A percentile compares a stretch with the other conserved stretches of the same genome.
Evolutionary conservation across 2,113 vertebrate species (phyloP).

Genomic region (Rhabdornis inornatus): DNA sequence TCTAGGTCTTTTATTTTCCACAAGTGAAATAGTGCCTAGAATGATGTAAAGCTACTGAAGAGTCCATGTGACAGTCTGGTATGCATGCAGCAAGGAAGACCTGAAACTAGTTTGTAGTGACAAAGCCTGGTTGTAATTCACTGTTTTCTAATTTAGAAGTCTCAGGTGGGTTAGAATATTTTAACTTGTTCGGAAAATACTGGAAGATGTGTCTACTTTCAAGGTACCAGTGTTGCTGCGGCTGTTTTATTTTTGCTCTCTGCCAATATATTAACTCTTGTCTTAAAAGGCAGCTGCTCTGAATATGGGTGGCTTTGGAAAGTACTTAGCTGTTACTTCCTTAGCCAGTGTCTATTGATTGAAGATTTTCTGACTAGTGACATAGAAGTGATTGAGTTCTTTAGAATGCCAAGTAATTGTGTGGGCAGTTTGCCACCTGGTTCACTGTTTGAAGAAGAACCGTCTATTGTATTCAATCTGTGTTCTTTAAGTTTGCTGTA

Average conservation of each 20-base stretch:
- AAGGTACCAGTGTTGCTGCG: background rate
- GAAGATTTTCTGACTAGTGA: background rate
- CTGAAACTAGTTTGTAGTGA: background rate
- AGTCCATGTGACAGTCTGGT: background rate
- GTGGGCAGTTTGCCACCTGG: background rate
- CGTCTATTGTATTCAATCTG: background rate
- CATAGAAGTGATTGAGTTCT: background rate
- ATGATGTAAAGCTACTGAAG: background rate
- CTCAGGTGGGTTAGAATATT: background rate
- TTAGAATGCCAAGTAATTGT: background rate
- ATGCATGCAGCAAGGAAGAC: background rate
- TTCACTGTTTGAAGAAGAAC: background rate
- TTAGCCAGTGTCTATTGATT: background rate
- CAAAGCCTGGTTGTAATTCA: background rate
- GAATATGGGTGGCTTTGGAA: background rate
- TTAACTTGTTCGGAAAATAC: background rate
- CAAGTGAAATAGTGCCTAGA: background rate
- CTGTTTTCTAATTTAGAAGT: background rate
- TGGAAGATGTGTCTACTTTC: rapidly evolving
- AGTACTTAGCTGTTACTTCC: background rate
- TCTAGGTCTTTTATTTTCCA: background rate
- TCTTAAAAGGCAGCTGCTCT: background rate
- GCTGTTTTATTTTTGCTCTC: background rate
- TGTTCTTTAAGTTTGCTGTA: background rate
- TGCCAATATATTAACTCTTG: background rate